Evolutionary conservation across 2,797 vertebrate genomes (phyloP), one percentile per base, ranked within the genome.

Genomic region (Phalloptychus januarius): DNA sequence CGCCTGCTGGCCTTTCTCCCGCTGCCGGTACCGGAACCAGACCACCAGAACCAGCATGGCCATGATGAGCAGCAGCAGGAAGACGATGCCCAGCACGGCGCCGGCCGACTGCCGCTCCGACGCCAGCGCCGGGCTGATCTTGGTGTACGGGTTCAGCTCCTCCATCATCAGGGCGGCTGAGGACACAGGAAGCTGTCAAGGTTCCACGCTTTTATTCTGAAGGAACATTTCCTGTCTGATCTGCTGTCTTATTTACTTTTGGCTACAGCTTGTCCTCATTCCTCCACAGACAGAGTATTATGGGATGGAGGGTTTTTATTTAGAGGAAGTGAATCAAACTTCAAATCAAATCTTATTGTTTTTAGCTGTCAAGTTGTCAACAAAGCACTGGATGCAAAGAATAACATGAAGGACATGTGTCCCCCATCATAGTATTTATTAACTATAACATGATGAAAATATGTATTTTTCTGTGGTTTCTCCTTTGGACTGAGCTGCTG

Each of bases 71-170:
- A 99, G 95, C 84, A 99, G 93, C 82, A 99, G 96, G 89, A 98
- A 95, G 91, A 98, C 91, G 90, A 99, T 97, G 81, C 97, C 98
- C 71, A 98, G 96, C 81, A 98, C 96, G 13, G 97, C 97, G 13
- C 97, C 97, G 46, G 97, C 96, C 0, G 98, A 99, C 92, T 99
- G 98, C 8, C 96, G 96, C 94, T 98, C 98, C 0, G 97, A 97
- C 44, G 96, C 97, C 92, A 98, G 91, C 7, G 98, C 98, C 0
- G 98, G 98, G 88, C 98, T 98, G 95, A 99, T 99, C 96, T 99
- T 99, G 79, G 98, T 99, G 95, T 99, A 99, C n/a, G 98, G 97
- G 88, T 99, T 99, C 94, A 99, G 94, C 88, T 99, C 98, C 90
- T 99, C 98, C 98, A 99, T 99, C 97, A 98, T 97, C 84, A 99